Percentiles rank a stretch among this genome's conserved stretches.
phyloP scores from a whole-genome alignment of 2,797 vertebrate genomes.

The Enteromius mattozi region DNA sequence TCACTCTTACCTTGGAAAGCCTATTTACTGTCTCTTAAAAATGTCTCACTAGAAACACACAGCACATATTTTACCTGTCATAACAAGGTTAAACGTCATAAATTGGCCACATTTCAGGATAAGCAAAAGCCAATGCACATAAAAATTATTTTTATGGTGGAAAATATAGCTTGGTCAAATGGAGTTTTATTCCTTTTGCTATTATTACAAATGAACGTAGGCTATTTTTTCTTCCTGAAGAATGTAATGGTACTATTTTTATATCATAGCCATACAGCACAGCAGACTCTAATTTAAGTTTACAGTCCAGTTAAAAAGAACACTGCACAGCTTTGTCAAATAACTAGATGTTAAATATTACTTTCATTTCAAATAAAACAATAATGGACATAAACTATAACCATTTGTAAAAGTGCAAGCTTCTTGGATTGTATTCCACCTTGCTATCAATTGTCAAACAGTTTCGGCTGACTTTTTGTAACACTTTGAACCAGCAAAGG shows the following conservation, averaged over 20 bases:
- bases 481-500: constrained; percentile 75
- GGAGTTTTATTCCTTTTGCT: constrained; percentile 53
- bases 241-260: constrained; percentile 57
- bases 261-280: constrained; percentile 46
- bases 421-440: constrained; percentile 59
- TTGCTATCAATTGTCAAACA: constrained; percentile 69
- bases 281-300: constrained; percentile 59
- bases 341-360: constrained; percentile 59
- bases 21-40: constrained; percentile 47
- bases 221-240: constrained; percentile 31
- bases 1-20: constrained; percentile 27
- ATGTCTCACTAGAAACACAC: constrained; percentile 34
- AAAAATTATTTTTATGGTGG: constrained; percentile 39
- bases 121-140: constrained; percentile 45
- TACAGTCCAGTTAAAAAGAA: constrained; percentile 60
- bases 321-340: constrained; percentile 53
- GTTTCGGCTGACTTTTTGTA: constrained; percentile 71
- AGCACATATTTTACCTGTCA: constrained; percentile 48
- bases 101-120: constrained; percentile 50
- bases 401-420: constrained; percentile 60
- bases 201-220: constrained; percentile 54
- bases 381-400: constrained; percentile 58
- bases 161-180: constrained; percentile 54
- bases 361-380: constrained; percentile 54
- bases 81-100: constrained; percentile 45